Conservation (phyloP, 2,888 invertebrate species). For the Himalopsyche japonica region DNA sequence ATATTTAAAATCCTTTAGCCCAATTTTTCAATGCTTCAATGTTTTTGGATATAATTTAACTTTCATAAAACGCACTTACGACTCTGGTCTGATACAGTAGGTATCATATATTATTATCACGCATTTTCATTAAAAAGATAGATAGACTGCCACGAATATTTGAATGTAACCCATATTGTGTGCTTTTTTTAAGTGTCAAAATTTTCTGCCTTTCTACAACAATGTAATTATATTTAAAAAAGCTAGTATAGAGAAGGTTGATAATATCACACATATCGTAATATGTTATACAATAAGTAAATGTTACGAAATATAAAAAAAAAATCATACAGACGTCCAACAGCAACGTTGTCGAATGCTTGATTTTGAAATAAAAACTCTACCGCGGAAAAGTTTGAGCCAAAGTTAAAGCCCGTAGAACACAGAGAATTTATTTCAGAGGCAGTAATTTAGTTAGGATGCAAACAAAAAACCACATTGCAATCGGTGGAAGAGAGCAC, state of each 20-base stretch:
- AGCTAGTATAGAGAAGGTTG: too few species aligned
- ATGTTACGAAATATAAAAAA: too few species aligned
- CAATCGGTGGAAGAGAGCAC: background rate
- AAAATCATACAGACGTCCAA: background rate
- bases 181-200: too few species aligned
- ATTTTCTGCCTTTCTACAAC: too few species aligned
- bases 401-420: background rate
- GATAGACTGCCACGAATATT: background rate
- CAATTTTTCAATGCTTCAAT: too few species aligned
- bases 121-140: background rate
- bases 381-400: background rate
- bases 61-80: background rate
- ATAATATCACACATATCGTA: too few species aligned
- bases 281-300: too few species aligned
- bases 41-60: too few species aligned
- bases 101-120: background rate
- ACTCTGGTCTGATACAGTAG: background rate
- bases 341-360: background rate
- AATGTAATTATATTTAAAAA: too few species aligned
- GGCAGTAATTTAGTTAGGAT: background rate
- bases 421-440: background rate
- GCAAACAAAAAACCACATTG: background rate
- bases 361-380: background rate
- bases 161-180: too few species aligned
- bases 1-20: too few species aligned